phyloP scores from a whole-genome alignment of 1,140 invertebrate species.

The Eumaeus atala region DNA sequence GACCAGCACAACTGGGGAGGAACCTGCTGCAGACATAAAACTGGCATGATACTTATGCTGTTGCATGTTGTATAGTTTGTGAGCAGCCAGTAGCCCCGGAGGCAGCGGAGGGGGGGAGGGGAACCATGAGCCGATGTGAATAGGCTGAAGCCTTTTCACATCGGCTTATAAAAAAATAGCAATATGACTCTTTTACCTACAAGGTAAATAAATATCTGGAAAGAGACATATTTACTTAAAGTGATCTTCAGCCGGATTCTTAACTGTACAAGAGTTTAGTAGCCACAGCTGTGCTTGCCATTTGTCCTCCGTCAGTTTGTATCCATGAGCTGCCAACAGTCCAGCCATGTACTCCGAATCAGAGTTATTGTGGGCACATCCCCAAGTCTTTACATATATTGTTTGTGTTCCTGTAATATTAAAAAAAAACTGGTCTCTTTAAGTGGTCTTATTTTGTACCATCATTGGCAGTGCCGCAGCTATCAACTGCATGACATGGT shows the following conservation, averaged over 20 bases:
- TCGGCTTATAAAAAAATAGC: too few species aligned
- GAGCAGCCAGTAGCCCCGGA: too few species aligned
- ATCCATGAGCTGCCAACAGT: conserved; percentile 90
- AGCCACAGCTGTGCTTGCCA: conserved; percentile 93
- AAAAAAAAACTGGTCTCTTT: background rate
- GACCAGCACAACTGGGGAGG: too few species aligned
- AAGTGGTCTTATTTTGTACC: background rate
- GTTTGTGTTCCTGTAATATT: conserved; percentile 84
- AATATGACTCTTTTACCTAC: too few species aligned
- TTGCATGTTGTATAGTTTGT: too few species aligned
- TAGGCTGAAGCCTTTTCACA: too few species aligned
- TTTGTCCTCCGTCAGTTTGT: conserved; percentile 89
- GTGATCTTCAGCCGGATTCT: conserved; percentile 97
- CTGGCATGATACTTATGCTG: too few species aligned
- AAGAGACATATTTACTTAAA: conserved; percentile 77
- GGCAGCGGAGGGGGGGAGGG: too few species aligned
- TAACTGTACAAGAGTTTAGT: conserved; percentile 98
- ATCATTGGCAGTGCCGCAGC: too few species aligned
- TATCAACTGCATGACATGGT: too few species aligned
- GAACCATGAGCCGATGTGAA: too few species aligned
- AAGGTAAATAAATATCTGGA: background rate
- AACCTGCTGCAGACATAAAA: too few species aligned
- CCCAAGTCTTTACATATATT: conserved; percentile 97
- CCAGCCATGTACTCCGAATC: conserved; percentile 99
- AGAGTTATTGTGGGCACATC: conserved; percentile 96